phyloP scores from a whole-genome alignment of 2,888 invertebrate genomes.

The Nymphalis polychloros region DNA sequence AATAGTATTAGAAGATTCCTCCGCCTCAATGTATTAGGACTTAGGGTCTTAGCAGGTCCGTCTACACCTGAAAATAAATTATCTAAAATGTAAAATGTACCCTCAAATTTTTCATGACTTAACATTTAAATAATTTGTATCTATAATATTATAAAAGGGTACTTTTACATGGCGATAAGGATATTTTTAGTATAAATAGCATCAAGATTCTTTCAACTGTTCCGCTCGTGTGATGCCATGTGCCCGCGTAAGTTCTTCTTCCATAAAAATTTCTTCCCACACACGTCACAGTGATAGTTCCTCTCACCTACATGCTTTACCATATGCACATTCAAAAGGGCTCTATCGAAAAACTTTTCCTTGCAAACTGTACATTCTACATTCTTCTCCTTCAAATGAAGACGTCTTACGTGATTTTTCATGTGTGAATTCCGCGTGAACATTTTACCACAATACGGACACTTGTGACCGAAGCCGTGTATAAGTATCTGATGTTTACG shows the following conservation, averaged over 20 bases:
- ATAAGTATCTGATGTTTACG: constrained; percentile 48
- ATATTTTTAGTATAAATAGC: not conserved
- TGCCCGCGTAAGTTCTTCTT: constrained; percentile 80
- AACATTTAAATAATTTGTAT: not conserved
- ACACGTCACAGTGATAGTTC: constrained; percentile 77
- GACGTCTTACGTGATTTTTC: constrained; percentile 51
- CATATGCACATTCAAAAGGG: constrained; percentile 58
- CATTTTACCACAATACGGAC: constrained; percentile 51
- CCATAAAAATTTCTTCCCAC: constrained; percentile 77
- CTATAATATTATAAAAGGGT: constrained; percentile 19
- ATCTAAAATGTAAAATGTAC: constrained; percentile 43
- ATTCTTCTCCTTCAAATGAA: constrained; percentile 56
- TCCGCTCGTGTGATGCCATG: constrained; percentile 48
- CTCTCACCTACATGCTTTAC: constrained; percentile 72
- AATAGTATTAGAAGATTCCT: constrained; percentile 64
- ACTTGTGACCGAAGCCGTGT: constrained; percentile 50
- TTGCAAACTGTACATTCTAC: constrained; percentile 55
- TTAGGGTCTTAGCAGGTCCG: constrained; percentile 51
- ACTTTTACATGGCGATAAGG: constrained; percentile 23
- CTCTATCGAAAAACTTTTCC: constrained; percentile 54
- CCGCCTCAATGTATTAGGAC: constrained; percentile 50
- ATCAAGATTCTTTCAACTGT: constrained; percentile 17
- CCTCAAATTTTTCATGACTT: constrained; percentile 24
- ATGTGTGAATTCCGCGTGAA: constrained; percentile 53
- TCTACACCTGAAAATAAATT: constrained; percentile 73